Evolutionary conservation across 2,113 vertebrate genomes (phyloP), one percentile per base, ranked within the genome.

Genomic region (Taurulus bubalis): DNA sequence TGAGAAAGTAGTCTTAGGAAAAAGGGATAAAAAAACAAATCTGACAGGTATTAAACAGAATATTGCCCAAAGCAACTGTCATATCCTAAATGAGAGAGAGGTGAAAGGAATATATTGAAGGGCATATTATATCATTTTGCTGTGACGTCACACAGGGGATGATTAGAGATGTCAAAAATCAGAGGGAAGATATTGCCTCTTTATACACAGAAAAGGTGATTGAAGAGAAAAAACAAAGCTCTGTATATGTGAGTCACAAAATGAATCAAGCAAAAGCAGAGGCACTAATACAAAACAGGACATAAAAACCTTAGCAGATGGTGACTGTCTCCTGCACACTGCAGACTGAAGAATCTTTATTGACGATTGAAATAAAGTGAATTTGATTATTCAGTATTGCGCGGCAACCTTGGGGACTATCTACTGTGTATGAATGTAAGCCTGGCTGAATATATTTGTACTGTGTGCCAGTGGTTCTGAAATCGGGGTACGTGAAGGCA

Each of bases 51-150:
- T 86, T 91, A 87, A 87, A 87, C 47, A 11, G 30, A 88, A 85
- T 86, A 83, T 85, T 77, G 81, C 86, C 77, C 73, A 83, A 82
- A 92, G 86, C 86, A 84, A 82, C 78, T 76, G 80, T 91, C 83
- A 85, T 68, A 87, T 85, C 84, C 67, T 26, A 87, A 82, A 86
- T 83, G 79, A 91, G 79, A 76, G 71, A 88, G 71, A 86, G 74
- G 81, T 87, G 83, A 91, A 72, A 83, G 77, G 67, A 70, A 83
- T 66, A 79, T 59, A 77, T 22, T 82, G 74, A 84, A 91, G 83
- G 89, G 76, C 85, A 34, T 58, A 56, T 83, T 89, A 85, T 70
- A 49, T 85, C 77, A 92, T 85, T 80, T 77, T 34, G 47, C 28
- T 28, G 74, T 82, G 71, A 84, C 78, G 62, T 89, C 83, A 91